These are phyloP conservation scores for Acanthosoma haemorrhoidale DNA, from an alignment of 2,888 invertebrate genomes.

Conservation along the genomic window DNA sequence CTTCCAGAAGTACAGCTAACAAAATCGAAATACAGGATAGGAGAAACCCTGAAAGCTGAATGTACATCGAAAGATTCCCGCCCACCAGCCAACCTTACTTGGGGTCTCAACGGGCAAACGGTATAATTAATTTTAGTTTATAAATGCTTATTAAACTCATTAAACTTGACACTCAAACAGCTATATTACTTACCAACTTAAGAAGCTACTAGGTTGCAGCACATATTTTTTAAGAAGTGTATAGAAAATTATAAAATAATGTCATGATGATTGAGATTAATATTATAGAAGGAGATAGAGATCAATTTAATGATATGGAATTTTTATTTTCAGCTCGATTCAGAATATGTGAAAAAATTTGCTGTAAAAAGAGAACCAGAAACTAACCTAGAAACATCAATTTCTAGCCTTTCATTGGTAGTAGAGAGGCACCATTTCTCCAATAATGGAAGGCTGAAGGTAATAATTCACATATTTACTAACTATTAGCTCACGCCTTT, in stretches of 20 bases:
- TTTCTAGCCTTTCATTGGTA: slow-evolving; percentile 36
- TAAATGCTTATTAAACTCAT: too few relatives aligned
- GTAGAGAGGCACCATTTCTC: slow-evolving; percentile 38
- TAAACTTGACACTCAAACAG: too few relatives aligned
- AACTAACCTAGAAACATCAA: slow-evolving; percentile 37
- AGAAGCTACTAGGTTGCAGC: too few relatives aligned
- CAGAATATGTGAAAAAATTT: slow-evolving; percentile 33
- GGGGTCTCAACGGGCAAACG: slow-evolving; percentile 41
- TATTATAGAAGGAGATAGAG: too few relatives aligned
- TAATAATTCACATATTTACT: too few relatives aligned
- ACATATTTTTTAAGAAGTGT: too few relatives aligned
- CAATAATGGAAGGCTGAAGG: slow-evolving; percentile 37
- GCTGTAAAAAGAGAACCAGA: slow-evolving; percentile 33
- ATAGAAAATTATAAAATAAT: too few relatives aligned
- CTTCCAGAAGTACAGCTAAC: slow-evolving; percentile 40
- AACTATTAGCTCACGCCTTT: too few relatives aligned
- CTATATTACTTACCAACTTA: too few relatives aligned
- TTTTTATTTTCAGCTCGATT: slow-evolving; percentile 31
- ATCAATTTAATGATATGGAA: neutral
- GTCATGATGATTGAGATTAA: too few relatives aligned
- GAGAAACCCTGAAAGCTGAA: slow-evolving; percentile 40
- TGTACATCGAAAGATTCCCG: slow-evolving; percentile 40
- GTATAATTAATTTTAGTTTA: too few relatives aligned
- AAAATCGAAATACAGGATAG: slow-evolving; percentile 40
- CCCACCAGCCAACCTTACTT: slow-evolving; percentile 42